phyloP scores from a whole-genome alignment of 2,888 invertebrate genomes.

The Dioctria linearis region DNA sequence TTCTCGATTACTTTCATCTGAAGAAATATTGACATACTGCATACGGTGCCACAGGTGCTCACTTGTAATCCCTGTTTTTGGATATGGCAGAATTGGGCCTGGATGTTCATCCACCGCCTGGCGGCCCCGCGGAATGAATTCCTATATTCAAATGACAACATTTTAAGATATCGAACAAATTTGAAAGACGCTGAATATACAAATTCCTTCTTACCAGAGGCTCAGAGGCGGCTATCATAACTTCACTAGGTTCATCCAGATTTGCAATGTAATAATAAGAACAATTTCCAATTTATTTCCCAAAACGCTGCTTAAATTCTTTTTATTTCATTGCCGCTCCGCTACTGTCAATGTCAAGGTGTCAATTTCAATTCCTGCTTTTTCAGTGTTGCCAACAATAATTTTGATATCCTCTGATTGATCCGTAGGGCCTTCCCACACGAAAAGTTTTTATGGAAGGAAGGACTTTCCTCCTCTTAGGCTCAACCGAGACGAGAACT shows the following conservation, averaged over 20 bases:
- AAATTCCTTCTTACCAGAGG: conserved; percentile 78
- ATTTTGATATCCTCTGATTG: too few species aligned
- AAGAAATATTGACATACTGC: conserved; percentile 83
- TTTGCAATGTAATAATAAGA: conserved; percentile 73
- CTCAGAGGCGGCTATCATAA: conserved; percentile 92
- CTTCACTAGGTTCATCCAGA: conserved; percentile 89
- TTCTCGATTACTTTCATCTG: conserved; percentile 73
- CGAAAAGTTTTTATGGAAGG: too few species aligned
- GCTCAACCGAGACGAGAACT: too few species aligned
- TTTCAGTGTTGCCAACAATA: too few species aligned
- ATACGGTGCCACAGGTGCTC: conserved; percentile 81
- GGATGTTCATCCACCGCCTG: conserved; percentile 85
- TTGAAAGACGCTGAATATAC: background rate
- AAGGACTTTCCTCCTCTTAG: too few species aligned
- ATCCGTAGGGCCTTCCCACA: too few species aligned
- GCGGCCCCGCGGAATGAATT: conserved; percentile 91
- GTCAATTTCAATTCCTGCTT: too few species aligned
- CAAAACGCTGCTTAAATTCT: background rate
- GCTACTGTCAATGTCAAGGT: background rate
- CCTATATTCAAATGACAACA: conserved; percentile 72
- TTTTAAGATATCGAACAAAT: background rate
- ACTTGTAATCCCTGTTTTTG: conserved; percentile 70
- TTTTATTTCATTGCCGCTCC: background rate
- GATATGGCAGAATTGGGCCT: conserved; percentile 75
- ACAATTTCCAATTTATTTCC: conserved; percentile 32